Evolutionary conservation across 2,797 vertebrate species (phyloP).

Genomic region (Periophthalmus magnuspinnatus): DNA sequence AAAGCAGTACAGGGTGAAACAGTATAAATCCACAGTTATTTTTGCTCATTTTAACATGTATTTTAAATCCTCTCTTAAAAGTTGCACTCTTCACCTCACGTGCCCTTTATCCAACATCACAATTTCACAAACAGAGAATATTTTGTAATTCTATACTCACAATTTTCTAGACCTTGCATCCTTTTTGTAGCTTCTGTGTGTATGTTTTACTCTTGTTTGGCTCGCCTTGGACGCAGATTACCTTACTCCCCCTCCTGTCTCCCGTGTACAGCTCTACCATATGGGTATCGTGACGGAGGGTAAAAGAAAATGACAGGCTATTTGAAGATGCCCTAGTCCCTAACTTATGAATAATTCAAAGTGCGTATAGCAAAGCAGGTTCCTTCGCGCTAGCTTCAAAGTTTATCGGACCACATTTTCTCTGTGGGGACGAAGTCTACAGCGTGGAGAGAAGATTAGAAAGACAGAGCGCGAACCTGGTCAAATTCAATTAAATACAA

Average conservation of each 20-base stretch:
- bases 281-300: slow-evolving; percentile 81
- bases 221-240: slow-evolving; percentile 50
- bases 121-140: slow-evolving; percentile 14
- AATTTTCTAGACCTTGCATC: neutral
- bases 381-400: slow-evolving; percentile 72
- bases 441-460: slow-evolving; percentile 67
- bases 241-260: slow-evolving; percentile 22
- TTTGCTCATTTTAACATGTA: no score
- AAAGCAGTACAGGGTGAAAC: no score
- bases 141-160: slow-evolving; percentile 38
- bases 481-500: slow-evolving; percentile 76
- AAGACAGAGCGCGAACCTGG: slow-evolving; percentile 62
- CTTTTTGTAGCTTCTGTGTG: slow-evolving; percentile 42
- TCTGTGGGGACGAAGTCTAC: slow-evolving; percentile 68
- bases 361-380: slow-evolving; percentile 69
- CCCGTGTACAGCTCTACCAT: slow-evolving; percentile 67
- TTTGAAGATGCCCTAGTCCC: slow-evolving; percentile 81
- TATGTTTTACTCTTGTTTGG: slow-evolving; percentile 55
- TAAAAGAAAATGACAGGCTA: slow-evolving; percentile 86
- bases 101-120: no score
- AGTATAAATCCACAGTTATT: no score
- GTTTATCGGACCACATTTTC: slow-evolving; percentile 78
- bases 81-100: neutral
- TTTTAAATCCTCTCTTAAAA: no score
- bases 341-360: slow-evolving; percentile 86